Percentiles rank a stretch among this genome's conserved stretches.
Evolutionary conservation across 2,797 vertebrate species (phyloP).

Genomic region (Aulostomus chinensis): DNA sequence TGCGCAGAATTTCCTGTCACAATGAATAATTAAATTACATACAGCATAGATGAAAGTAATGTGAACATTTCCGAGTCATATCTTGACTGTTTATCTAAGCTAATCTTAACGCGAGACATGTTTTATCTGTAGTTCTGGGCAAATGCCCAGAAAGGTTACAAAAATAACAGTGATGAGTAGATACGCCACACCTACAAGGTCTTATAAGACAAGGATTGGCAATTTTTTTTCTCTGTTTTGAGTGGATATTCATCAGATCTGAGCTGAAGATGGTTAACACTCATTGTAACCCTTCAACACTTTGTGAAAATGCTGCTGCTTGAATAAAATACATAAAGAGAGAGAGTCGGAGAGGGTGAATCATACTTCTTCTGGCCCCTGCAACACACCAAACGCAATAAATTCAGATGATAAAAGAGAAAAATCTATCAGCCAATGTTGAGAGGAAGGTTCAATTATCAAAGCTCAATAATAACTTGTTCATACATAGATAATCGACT

Average conservation of each 20-base stretch:
- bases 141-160: constrained; percentile 10
- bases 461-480: constrained; percentile 52
- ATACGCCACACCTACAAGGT: constrained; percentile 11
- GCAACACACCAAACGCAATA: constrained; percentile 17
- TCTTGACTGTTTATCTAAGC: not conserved
- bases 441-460: constrained; percentile 31
- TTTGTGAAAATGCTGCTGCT: constrained; percentile 11
- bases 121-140: too few relatives aligned
- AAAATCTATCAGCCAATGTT: constrained; percentile 34
- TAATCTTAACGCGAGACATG: too few relatives aligned
- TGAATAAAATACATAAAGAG: constrained; percentile 22
- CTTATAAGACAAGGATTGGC: too few relatives aligned
- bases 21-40: constrained; percentile 1
- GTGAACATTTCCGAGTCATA: too few relatives aligned
- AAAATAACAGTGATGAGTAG: constrained; percentile 25
- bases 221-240: constrained; percentile 3
- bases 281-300: not conserved
- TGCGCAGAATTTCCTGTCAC: not conserved
- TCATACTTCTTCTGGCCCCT: constrained; percentile 15
- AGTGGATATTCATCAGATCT: constrained; percentile 10
- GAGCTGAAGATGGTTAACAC: constrained; percentile 15
- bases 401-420: constrained; percentile 22
- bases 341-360: constrained; percentile 1
- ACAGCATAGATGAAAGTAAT: too few relatives aligned
- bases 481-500: constrained; percentile 50